Evolutionary conservation across 2,113 vertebrate species (phyloP).

Genomic region (Triplophysa rosa): DNA sequence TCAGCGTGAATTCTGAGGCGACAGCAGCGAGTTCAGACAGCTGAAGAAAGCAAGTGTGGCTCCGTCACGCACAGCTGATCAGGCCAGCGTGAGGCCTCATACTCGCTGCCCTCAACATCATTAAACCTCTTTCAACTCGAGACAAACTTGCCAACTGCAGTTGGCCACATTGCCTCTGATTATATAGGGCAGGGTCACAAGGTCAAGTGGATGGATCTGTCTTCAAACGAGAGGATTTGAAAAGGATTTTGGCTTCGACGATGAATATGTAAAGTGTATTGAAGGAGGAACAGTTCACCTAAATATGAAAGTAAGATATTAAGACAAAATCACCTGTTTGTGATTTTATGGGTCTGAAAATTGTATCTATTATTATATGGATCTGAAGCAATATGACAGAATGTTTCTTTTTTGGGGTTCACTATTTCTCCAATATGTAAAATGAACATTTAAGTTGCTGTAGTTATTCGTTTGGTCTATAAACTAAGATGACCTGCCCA

Average conservation of each 20-base stretch:
- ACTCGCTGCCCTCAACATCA: background rate
- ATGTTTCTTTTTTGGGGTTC: too few species aligned
- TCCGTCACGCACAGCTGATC: constrained; percentile 66
- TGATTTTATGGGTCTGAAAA: too few species aligned
- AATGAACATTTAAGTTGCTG: too few species aligned
- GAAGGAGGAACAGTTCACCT: background rate
- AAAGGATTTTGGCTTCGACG: background rate
- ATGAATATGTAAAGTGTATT: background rate
- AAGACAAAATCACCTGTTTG: background rate
- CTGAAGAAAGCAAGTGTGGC: constrained; percentile 42
- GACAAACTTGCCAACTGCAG: constrained; percentile 46
- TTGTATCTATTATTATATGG: too few species aligned
- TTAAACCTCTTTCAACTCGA: constrained; percentile 30
- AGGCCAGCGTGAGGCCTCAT: constrained; percentile 50
- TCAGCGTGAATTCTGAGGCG: constrained; percentile 19
- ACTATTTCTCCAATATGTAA: too few species aligned
- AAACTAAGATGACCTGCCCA: background rate
- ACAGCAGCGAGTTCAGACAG: constrained; percentile 35
- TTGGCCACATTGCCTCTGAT: constrained; percentile 26
- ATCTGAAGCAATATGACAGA: too few species aligned
- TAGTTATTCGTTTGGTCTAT: background rate
- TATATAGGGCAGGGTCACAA: background rate
- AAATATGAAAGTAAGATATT: background rate
- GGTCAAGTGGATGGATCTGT: constrained; percentile 39
- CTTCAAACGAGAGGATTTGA: background rate